Base-by-base conservation (phyloP, 2,797 vertebrate genomes). In the Remorina albescens region DNA sequence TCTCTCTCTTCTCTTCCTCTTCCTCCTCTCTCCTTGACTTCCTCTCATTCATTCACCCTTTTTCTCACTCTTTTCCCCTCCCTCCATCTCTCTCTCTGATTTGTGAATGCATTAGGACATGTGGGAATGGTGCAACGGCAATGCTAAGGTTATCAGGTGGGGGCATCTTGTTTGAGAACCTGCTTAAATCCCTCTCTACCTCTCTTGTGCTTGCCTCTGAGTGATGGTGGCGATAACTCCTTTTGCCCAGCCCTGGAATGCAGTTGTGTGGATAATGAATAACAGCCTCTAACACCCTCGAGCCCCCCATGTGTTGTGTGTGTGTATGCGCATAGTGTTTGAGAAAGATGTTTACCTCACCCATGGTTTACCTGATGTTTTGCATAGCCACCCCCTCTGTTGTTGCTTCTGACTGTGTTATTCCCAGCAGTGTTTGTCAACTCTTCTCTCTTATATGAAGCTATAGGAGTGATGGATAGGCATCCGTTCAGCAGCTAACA, bases 91-190 rank as follows among this genome's bases (percentile, higher is more conserved):
- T 42, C 76, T 50, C 85, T 80, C 85, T 86, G 74, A 84, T 88
- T 88, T 86, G 87, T 88, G 83, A 93, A 90, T 87, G 89, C 87
- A 87, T 85, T 82, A 88, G 90, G 87, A 86, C 86, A 92, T 92
- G 92, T 94, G 93, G 91, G 91, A 94, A 94, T 90, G 86, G 90
- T 90, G 87, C 85, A 83, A 67, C 73, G 41, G 85, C 84, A 23
- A 81, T 61, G 71, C 83, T 67, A 8, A 87, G 92, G 90, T 94
- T 94, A 95, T 94, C 94, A 90, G 91, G 86, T 88, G 86, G 89
- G 92, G 91, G 89, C 92, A 95, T 95, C 94, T 91, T 75, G 89
- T 92, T 91, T 90, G 80, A 93, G 89, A 91, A 92, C 90, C 93
- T 92, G 92, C 78, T 91, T 92, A 91, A 92, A 91, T 90, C 87